phyloP scores from a whole-genome alignment of 2,888 invertebrate species.

The Dexiosoma caninum region DNA sequence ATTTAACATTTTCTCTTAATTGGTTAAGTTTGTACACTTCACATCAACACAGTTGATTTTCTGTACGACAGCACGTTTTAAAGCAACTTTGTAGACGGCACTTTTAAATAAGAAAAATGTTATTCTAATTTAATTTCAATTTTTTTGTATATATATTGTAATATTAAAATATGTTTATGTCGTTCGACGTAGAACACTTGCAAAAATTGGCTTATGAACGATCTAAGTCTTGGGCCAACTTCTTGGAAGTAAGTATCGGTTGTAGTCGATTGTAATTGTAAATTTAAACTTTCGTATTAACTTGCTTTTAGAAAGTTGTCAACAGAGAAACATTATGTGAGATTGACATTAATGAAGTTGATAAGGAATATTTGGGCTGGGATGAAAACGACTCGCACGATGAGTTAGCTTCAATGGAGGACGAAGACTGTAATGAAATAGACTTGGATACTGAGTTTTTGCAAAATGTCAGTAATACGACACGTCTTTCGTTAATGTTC shows the following conservation, averaged over 20 bases:
- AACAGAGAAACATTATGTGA: background rate
- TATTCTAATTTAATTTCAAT: no score
- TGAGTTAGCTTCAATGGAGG: constrained; percentile 50
- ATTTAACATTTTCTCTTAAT: no score
- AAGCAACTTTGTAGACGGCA: constrained; percentile 39
- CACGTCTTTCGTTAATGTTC: constrained; percentile 1
- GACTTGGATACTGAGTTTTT: constrained; percentile 51
- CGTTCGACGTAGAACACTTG: constrained; percentile 92
- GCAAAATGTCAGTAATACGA: constrained; percentile 30
- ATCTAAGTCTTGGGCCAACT: constrained; percentile 70
- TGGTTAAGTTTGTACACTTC: no score
- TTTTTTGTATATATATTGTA: background rate
- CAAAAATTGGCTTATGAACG: constrained; percentile 69
- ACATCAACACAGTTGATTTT: no score
- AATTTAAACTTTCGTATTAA: background rate
- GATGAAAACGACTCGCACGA: background rate
- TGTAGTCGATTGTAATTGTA: background rate
- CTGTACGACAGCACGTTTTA: no score
- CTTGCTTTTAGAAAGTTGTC: constrained; percentile 45
- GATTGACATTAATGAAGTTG: background rate
- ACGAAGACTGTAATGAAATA: constrained; percentile 25
- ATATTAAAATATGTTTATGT: constrained; percentile 80
- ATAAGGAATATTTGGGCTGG: background rate
- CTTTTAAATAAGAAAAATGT: background rate
- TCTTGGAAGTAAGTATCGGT: constrained; percentile 67